Evolutionary conservation across 35 echinoderm and acorn worm genomes (phyloP), one percentile per base, ranked within the genome.

Genomic region (Hemicentrotus pulcherrimus): DNA sequence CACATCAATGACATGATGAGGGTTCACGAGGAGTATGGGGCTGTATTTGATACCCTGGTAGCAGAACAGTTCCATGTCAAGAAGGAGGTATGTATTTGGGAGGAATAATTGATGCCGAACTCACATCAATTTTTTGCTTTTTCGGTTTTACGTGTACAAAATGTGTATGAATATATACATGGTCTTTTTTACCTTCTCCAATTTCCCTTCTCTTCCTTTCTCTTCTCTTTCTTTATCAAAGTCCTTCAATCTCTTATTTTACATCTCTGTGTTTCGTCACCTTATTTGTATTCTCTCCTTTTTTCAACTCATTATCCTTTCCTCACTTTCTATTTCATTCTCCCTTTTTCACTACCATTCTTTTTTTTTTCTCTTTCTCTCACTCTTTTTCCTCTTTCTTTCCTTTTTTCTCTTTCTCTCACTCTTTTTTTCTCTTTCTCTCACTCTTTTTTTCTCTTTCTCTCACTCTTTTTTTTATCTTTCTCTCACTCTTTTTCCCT

Each of bases 1-100:
- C 98, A 99, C 35, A 99, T 99, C 96, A 99, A 99, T 47, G 98
- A 99, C 89, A 99, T 99, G 98, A 99, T 99, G 98, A 71, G 96
- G 18, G 95, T 99, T 22, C 98, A 99, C 94, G 98, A 99, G 61
- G 96, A 99, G 47, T 99, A 94, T 88, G 98, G 98, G 15, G 98
- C 97, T 35, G 61, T 99, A 31, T 99, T 99, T 86, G 98, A 99
- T 94, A 35, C 94, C 6, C 71, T 99, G 61, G 96, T 99, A 11
- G 94, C 97, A 12, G 97, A 99, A 86, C 98, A 99, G 95, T 99
- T 96, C 61, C 97, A 98, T 88, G 88, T 99, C 24, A 98, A 98
- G 86, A 97, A 97, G 95, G 98, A 99, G 97, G 98, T 99, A 94
- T 32, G 97, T 85, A 86, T 31, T 45, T 4, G 30, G 9, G 32